Percentiles rank a stretch among this genome's conserved stretches.
Conservation (phyloP, 2,113 vertebrate genomes). For the Caloenas nicobarica region DNA sequence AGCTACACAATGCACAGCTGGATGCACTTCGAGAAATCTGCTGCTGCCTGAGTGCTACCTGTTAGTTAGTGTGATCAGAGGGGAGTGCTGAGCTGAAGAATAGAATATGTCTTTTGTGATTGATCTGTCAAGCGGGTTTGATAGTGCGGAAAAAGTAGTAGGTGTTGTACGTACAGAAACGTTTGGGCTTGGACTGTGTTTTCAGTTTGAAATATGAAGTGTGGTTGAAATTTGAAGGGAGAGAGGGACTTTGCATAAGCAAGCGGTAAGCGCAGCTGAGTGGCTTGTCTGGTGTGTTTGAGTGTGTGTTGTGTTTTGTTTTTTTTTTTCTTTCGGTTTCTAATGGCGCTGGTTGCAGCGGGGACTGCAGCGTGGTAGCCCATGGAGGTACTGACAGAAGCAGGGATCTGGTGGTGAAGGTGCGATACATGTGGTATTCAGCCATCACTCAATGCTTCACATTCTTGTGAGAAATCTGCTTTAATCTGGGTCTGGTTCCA, state of each 20-base stretch:
- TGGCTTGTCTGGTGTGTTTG: neutral
- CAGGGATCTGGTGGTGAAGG: conserved; percentile 66
- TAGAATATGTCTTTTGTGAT: conserved; percentile 58
- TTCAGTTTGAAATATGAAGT: conserved; percentile 56
- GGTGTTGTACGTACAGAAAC: conserved; percentile 51
- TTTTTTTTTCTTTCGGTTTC: neutral
- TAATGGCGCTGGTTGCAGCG: conserved; percentile 1
- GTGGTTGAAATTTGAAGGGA: conserved; percentile 45
- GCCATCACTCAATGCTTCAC: conserved; percentile 70
- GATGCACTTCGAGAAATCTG: conserved; percentile 36
- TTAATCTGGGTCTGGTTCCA: conserved; percentile 72
- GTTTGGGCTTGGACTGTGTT: conserved; percentile 50
- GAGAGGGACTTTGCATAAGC: conserved; percentile 51
- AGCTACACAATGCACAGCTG: conserved; percentile 7
- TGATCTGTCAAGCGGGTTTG: conserved; percentile 60
- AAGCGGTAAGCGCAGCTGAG: conserved; percentile 2
- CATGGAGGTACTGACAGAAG: conserved; percentile 67
- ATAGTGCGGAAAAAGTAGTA: conserved; percentile 55
- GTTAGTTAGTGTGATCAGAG: neutral
- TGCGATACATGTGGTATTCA: conserved; percentile 70
- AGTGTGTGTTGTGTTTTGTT: neutral
- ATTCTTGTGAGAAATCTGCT: conserved; percentile 73
- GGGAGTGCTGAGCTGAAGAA: conserved; percentile 50
- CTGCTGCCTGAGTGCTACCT: conserved; percentile 48
- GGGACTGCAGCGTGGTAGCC: conserved; percentile 50